A percentile compares a stretch with the other conserved stretches of the same genome.
Evolutionary conservation across 2,797 vertebrate genomes (phyloP).

Genomic region (Falco naumanni): DNA sequence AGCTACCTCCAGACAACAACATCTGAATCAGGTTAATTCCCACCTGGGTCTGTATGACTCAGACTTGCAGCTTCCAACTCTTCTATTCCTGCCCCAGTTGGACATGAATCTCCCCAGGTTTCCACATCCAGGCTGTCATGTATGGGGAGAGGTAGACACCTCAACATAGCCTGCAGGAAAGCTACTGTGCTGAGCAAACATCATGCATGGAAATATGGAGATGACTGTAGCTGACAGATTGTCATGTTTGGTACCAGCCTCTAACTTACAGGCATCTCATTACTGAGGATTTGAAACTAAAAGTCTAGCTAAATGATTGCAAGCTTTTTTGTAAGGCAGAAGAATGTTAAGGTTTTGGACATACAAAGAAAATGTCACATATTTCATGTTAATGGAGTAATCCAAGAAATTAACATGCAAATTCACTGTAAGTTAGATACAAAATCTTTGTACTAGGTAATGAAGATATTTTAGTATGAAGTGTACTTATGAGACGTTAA

Average conservation of each 20-base stretch:
- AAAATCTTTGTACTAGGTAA: background rate
- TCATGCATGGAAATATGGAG: background rate
- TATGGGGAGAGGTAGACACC: fast-evolving
- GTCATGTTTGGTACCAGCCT: background rate
- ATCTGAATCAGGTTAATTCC: background rate
- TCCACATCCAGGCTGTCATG: background rate
- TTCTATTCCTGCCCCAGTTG: background rate
- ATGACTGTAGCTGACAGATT: fast-evolving
- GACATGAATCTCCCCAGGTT: fast-evolving
- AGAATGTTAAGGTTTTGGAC: background rate
- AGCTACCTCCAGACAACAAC: background rate
- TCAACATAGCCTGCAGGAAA: background rate
- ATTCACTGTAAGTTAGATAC: background rate
- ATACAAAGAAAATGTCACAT: background rate
- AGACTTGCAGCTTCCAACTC: background rate
- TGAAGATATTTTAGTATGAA: background rate
- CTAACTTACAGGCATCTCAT: background rate
- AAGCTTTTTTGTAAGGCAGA: background rate
- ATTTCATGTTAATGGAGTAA: background rate
- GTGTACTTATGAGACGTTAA: background rate
- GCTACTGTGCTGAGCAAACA: fast-evolving
- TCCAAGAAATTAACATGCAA: background rate
- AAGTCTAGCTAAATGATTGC: background rate
- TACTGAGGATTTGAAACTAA: background rate
- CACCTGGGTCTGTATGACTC: background rate